A percentile compares a stretch with the other conserved stretches of the same genome.
These are phyloP conservation scores for Zeugodacus cucurbitae DNA, from an alignment of 1,140 invertebrate genomes.

Conservation along the genomic window DNA sequence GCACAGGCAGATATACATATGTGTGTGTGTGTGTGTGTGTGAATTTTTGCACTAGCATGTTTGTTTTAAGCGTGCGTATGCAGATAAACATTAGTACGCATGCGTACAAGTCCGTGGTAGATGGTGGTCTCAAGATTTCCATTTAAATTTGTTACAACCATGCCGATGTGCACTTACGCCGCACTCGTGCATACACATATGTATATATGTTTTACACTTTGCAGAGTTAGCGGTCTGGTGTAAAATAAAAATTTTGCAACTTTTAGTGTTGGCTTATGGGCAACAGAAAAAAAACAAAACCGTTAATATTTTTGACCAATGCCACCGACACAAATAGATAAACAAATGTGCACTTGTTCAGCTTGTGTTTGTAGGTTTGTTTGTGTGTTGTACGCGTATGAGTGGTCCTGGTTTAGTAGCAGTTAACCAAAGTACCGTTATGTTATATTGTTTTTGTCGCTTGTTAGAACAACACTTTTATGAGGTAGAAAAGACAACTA, in stretches of 20 bases:
- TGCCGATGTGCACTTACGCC: neutral
- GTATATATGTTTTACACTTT: neutral
- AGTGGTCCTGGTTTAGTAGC: neutral
- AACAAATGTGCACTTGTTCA: neutral
- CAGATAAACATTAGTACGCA: neutral
- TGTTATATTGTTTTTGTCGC: neutral
- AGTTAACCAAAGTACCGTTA: neutral
- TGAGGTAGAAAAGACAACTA: neutral
- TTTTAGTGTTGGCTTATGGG: neutral
- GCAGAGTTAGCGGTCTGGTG: neutral
- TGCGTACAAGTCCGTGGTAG: neutral
- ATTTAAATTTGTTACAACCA: neutral
- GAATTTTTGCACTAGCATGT: neutral
- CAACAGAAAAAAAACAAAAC: neutral
- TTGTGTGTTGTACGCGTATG: neutral
- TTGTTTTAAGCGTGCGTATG: neutral
- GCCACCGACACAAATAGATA: neutral
- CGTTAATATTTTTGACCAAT: conserved; percentile 19
- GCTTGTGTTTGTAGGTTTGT: neutral
- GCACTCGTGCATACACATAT: neutral
- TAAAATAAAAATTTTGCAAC: conserved; percentile 11
- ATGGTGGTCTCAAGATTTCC: neutral
- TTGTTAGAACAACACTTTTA: neutral
- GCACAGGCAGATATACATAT: neutral
- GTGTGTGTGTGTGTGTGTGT: neutral